Percentiles rank a stretch among this genome's conserved stretches.
Evolutionary conservation across 1,140 invertebrate genomes (phyloP).

Genomic region (Bicyclus anynana): DNA sequence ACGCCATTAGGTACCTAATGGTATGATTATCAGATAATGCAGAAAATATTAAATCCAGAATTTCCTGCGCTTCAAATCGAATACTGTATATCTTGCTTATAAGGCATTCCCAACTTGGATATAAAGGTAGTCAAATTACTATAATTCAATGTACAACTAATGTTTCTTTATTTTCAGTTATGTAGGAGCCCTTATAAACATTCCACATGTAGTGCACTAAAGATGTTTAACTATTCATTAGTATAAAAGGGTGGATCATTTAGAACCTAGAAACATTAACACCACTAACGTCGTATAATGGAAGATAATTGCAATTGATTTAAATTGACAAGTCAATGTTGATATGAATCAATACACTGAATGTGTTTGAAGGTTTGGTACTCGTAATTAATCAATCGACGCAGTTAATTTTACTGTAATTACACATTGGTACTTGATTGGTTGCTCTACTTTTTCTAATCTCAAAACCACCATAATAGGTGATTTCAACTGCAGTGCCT

Average conservation of each 20-base stretch:
- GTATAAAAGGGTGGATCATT: conserved; percentile 50
- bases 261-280: conserved; percentile 34
- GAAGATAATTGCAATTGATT: conserved; percentile 34
- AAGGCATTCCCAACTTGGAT: no score
- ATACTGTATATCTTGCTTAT: no score
- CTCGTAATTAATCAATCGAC: conserved; percentile 8
- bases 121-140: background rate
- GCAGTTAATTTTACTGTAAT: conserved; percentile 6
- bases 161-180: conserved; percentile 9
- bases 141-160: no score
- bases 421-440: background rate
- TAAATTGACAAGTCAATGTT: conserved; percentile 29
- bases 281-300: conserved; percentile 37
- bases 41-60: no score
- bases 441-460: background rate
- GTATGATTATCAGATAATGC: no score
- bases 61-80: no score
- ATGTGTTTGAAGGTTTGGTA: conserved; percentile 1
- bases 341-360: conserved; percentile 14
- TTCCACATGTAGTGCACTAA: conserved; percentile 30
- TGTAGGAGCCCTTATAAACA: background rate
- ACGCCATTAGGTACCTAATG: no score
- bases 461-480: background rate
- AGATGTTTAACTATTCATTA: conserved; percentile 48
- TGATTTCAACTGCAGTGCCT: conserved; percentile 2